Base-by-base conservation (phyloP, 2,113 vertebrate genomes). In the Macquaria ambigua region DNA sequence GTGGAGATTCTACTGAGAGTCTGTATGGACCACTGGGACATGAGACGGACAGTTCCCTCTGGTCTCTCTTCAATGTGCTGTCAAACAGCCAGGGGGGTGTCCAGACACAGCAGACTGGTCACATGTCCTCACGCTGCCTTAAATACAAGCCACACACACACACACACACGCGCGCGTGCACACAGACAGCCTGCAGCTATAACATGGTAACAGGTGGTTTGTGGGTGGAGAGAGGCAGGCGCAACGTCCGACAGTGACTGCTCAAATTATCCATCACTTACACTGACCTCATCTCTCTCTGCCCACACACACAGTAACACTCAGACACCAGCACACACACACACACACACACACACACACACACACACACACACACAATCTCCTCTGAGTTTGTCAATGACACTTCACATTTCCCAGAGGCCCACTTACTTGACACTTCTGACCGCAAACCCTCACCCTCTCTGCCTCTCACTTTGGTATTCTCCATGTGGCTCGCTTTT, bases 201-300 rank as follows among this genome's bases (percentile, higher is more conserved):
- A 82, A 86, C 84, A 84, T 77, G 68, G 59, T 84, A 92, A 90
- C 93, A 94, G 93, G 91, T 90, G 91, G 89, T 86, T 75, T 73
- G 93, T 92, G 91, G 93, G 91, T 53, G 90, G 87, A 87, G 87
- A 63, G 69, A 87, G 46, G 88, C 83, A 77, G 78, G 55, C 77
- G 67, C 48, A 15, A 66, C 18, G 61, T 90, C 85, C 87, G 8
- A 91, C 83, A 77, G 89, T 16, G 78, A 81, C 78, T 83, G 89
- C 82, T 93, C 81, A 93, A 93, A 94, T 93, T 90, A 92, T 81
- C 89, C 87, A 76, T 87, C 82, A 87, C 87, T 89, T 87, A 81
- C 85, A 80, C 77, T 85, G 84, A 87, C 82, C 90, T 90, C 85
- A 79, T 88, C 83, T 85, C 34, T 71, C 74, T 79, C 83, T 72